Percentiles rank a stretch among this genome's conserved stretches.
Evolutionary conservation across 2,113 vertebrate species (phyloP).

Genomic region (Anser brachyrhynchus): DNA sequence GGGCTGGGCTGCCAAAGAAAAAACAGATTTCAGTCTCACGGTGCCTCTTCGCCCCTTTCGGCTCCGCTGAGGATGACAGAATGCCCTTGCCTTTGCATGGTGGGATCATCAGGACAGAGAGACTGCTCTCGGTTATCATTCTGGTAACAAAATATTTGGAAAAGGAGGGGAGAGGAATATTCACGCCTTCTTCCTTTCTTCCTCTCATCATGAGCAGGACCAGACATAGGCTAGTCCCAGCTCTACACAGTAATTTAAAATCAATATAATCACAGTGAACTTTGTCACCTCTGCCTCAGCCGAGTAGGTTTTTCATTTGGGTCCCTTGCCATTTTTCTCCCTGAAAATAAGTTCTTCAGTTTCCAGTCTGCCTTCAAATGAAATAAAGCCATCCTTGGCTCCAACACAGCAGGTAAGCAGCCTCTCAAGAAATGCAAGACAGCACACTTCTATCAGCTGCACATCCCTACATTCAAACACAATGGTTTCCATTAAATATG

Average conservation of each 20-base stretch:
- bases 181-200: slow-evolving; percentile 13
- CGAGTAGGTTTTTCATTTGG: slow-evolving; percentile 58
- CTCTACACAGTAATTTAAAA: slow-evolving; percentile 64
- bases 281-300: slow-evolving; percentile 65
- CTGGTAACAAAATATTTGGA: not conserved
- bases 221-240: slow-evolving; percentile 19
- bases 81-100: not conserved
- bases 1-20: not conserved
- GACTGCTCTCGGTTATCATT: not conserved
- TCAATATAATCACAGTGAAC: slow-evolving; percentile 70
- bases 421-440: slow-evolving; percentile 26
- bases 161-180: not conserved
- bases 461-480: slow-evolving; percentile 1
- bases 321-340: slow-evolving; percentile 51
- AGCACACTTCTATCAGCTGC: slow-evolving; percentile 13
- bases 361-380: slow-evolving; percentile 47
- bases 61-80: not conserved
- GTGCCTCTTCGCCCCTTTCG: not conserved
- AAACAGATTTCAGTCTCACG: not conserved
- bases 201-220: slow-evolving; percentile 19
- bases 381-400: slow-evolving; percentile 56
- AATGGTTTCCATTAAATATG: slow-evolving; percentile 58
- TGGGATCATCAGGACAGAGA: not conserved
- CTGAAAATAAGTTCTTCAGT: slow-evolving; percentile 59
- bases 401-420: not conserved